Evolutionary conservation across 1,140 invertebrate genomes (phyloP), one percentile per base, ranked within the genome.

Genomic region (Alviniconcha marisindica): DNA sequence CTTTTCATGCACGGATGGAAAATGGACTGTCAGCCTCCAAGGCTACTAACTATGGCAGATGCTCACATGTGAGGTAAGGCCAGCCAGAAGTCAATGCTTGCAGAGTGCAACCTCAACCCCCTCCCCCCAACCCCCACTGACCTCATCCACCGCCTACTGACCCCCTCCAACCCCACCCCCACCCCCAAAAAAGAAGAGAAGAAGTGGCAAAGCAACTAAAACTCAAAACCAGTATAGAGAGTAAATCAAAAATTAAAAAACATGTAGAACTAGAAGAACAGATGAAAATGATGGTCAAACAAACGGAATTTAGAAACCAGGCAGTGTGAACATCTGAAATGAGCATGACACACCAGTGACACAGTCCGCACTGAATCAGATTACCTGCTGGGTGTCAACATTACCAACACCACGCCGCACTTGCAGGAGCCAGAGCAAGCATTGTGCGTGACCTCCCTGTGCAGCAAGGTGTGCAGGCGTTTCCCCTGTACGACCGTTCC

Each of bases 401-500:
- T 84, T 85, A n/a, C 87, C 87, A 38, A 87, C 85, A n/a, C n/a
- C n/a, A n/a, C n/a, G n/a, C n/a, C n/a, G n/a, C n/a, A n/a, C n/a
- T 83, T 90, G 88, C 42, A 90, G 42, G 28, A 92, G 84, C 90
- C 91, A 92, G 73, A 89, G 89, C 71, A 90, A 83, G 83, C 89
- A 90, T 36, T 89, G 87, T 36, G 91, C 88, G 38, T 91, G 90
- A 38, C 89, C 90, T 56, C 82, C 87, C 83, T 85, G 86, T 21
- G 88, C 87, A 38, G 88, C 86, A 28, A 91, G 48, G 83, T 92
- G 91, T 36, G 83, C 77, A 21, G 90, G 86, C 60, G 88, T 90
- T 80, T 89, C 88, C 51, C 82, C 84, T 81, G 88, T 90, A 54
- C 80, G 83, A 42, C 84, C 84, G 71, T 28, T 77, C 21, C 31